These are phyloP conservation scores for Bergia puertoricense DNA, from an alignment of 92 coral and sea anemone genomes.

Conservation along the genomic window DNA sequence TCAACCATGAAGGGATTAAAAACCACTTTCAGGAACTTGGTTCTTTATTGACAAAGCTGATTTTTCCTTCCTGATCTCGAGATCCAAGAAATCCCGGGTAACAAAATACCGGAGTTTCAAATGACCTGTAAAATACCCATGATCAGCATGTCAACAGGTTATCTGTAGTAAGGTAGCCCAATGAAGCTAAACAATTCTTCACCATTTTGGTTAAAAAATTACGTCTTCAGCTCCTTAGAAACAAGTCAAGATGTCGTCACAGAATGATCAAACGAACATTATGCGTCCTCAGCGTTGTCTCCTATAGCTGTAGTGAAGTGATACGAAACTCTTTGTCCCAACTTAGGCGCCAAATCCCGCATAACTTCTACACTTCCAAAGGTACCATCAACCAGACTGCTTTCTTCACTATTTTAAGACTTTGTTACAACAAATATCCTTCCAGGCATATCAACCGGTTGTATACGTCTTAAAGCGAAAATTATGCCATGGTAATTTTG, in stretches of 20 bases:
- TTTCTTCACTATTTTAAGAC: neutral
- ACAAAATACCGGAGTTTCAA: slow-evolving; percentile 7
- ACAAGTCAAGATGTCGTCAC: slow-evolving; percentile 15
- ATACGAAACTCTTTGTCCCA: neutral
- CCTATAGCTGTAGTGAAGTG: neutral
- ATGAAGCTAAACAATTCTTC: neutral
- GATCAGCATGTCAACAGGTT: neutral
- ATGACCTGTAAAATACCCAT: slow-evolving; percentile 20
- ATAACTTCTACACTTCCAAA: neutral
- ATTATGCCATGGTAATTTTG: neutral
- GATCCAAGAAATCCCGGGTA: neutral
- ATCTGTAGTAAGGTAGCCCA: neutral
- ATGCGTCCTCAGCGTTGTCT: neutral
- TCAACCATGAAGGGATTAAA: neutral
- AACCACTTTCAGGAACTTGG: neutral
- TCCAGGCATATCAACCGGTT: neutral
- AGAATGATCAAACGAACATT: neutral
- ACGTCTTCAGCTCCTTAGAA: neutral
- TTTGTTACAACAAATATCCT: no score
- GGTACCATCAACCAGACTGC: neutral
- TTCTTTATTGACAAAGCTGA: neutral
- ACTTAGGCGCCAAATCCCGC: slow-evolving; percentile 32
- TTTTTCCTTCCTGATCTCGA: slow-evolving; percentile 10
- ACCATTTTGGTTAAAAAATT: neutral
- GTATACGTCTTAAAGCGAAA: neutral